Evolutionary conservation across 2,797 vertebrate genomes (phyloP).

Genomic region (Megalops cyprinoides): DNA sequence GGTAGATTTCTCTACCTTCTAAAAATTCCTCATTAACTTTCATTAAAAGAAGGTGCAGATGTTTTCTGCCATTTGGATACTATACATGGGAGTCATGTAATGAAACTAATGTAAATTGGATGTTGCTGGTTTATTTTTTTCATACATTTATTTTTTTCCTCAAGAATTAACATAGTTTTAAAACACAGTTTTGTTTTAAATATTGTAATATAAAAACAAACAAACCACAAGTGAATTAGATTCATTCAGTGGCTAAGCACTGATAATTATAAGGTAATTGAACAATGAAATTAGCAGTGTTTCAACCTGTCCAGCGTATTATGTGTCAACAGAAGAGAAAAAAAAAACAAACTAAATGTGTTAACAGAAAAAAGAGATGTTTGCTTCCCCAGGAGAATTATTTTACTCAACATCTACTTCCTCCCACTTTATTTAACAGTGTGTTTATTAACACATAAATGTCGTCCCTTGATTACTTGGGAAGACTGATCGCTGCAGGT

Average conservation of each 20-base stretch:
- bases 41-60: too few relatives aligned
- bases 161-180: too few relatives aligned
- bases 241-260: constrained; percentile 20
- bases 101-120: too few relatives aligned
- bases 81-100: too few relatives aligned
- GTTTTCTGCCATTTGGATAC: too few relatives aligned
- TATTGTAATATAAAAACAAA: too few relatives aligned
- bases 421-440: constrained; percentile 6
- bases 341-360: constrained; percentile 12
- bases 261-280: constrained; percentile 24
- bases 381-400: constrained; percentile 2
- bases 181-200: too few relatives aligned
- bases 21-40: too few relatives aligned
- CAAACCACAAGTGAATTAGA: background rate
- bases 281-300: background rate
- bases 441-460: constrained; percentile 42
- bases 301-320: constrained; percentile 28
- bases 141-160: too few relatives aligned
- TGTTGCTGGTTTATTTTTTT: too few relatives aligned
- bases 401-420: constrained; percentile 16
- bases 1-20: too few relatives aligned
- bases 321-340: constrained; percentile 21
- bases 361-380: background rate
- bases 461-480: constrained; percentile 38
- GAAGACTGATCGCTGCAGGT: constrained; percentile 35